Evolutionary conservation across 2,113 vertebrate genomes (phyloP), one percentile per base, ranked within the genome.

Genomic region (Conger conger): DNA sequence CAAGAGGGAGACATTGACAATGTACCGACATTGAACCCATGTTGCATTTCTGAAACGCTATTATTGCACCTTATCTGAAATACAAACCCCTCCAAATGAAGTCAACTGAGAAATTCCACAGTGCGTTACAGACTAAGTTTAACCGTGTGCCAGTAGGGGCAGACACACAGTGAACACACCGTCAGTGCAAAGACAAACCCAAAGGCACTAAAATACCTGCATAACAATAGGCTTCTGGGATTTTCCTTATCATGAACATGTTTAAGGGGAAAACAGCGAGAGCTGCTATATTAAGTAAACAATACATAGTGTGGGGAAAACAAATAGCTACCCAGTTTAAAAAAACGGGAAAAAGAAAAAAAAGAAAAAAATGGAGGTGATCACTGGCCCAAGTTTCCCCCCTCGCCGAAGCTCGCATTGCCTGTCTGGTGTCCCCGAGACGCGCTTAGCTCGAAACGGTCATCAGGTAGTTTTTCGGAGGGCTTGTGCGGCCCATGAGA

Each of bases 391-490:
- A 50, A 20, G 38, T 15, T 38, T 60, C 76, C 54, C 38, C 27
- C 27, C 33, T 50, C 37, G 36, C 20, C 33, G 76, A 50, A 30
- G 36, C 76, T 79, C 83, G 16, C 76, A 84, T 33, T 40, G 50
- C 35, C 83, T 50, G n/a, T 84, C 20, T 57, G 35, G 23, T 6
- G 18, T 30, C 76, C 33, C 27, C 37, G 18, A 35, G 33, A n/a
- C 3, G 4, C n/a, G 33, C 17, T 93, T 95, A 97, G 87, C 96
- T 96, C 87, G 96, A 96, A 9, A 97, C 96, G 0, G 95, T 94
- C 95, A 97, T 96, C 89, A 97, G 93, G 87, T 96, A 97, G 93
- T 92, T 96, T 89, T 96, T 96, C 0, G 96, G 92, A 42, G 96
- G 95, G 83, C 95, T 96, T 27, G 86, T 88, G 8, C 95, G 87